Conservation (phyloP, 2,797 vertebrate genomes). For the Pyrocephalus nanus region DNA sequence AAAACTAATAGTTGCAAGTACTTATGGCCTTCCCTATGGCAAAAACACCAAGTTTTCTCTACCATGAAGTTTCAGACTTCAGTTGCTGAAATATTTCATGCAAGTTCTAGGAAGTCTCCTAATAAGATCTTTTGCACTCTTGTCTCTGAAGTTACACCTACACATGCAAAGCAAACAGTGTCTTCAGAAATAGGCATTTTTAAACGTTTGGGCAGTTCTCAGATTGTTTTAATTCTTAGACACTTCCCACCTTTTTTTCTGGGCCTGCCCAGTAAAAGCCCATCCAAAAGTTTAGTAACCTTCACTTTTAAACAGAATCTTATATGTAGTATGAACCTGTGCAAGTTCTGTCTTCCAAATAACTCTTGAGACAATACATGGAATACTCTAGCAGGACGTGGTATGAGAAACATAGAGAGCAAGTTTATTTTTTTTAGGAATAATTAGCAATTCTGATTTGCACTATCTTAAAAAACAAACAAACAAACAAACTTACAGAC, state of each 20-base stretch:
- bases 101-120: not conserved
- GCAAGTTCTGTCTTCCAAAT: not conserved
- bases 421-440: not conserved
- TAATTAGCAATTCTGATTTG: not conserved
- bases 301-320: not conserved
- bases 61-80: not conserved
- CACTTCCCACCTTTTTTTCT: not conserved
- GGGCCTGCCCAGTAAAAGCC: not conserved
- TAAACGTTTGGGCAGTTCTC: not conserved
- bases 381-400: not conserved
- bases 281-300: not conserved
- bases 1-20: not conserved
- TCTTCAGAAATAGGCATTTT: fast-evolving
- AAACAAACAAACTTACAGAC: too few species aligned
- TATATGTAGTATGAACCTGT: not conserved
- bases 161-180: not conserved
- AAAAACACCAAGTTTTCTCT: not conserved
- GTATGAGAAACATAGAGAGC: not conserved
- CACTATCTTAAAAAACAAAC: too few species aligned
- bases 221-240: not conserved
- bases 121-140: not conserved
- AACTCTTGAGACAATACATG: not conserved
- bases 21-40: not conserved
- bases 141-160: not conserved
- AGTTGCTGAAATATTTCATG: not conserved